These are phyloP conservation scores for Heteromurus nitidus DNA, from an alignment of 2,888 invertebrate species.

Conservation along the genomic window DNA sequence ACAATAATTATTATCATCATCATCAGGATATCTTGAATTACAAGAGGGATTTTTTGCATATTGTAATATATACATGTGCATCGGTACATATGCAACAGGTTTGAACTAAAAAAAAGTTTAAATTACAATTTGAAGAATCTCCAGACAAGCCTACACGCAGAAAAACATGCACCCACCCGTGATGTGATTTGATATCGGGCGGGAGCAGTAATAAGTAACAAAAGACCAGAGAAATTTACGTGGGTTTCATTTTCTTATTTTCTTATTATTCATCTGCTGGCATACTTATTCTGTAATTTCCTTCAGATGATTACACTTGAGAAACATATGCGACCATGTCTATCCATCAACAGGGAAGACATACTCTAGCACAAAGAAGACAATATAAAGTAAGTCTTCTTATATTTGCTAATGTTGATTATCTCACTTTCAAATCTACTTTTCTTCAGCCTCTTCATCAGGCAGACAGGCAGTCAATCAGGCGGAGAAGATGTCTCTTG, in stretches of 20 bases:
- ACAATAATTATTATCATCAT: not conserved
- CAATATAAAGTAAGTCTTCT: not conserved
- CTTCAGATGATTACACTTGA: not conserved
- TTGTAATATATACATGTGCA: too few relatives aligned
- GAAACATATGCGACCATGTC: not conserved
- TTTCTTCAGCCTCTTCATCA: constrained; percentile 43
- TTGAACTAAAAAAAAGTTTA: constrained; percentile 17
- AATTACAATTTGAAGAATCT: too few relatives aligned
- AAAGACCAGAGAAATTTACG: constrained; percentile 20
- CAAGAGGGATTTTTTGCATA: too few relatives aligned
- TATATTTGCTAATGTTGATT: not conserved
- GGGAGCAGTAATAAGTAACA: not conserved
- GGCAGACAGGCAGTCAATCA: constrained; percentile 35
- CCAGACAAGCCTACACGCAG: constrained; percentile 38
- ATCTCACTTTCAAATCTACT: constrained; percentile 49
- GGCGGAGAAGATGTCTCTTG: constrained; percentile 18
- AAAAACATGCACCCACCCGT: constrained; percentile 44
- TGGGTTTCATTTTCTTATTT: constrained; percentile 9
- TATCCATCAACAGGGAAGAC: not conserved
- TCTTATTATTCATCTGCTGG: too few relatives aligned
- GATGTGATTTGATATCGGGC: constrained; percentile 24
- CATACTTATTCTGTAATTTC: too few relatives aligned
- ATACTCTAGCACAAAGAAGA: not conserved
- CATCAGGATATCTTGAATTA: not conserved
- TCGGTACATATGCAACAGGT: not conserved